phyloP scores from a whole-genome alignment of 2,888 invertebrate species.

The Athetis lepigone region DNA sequence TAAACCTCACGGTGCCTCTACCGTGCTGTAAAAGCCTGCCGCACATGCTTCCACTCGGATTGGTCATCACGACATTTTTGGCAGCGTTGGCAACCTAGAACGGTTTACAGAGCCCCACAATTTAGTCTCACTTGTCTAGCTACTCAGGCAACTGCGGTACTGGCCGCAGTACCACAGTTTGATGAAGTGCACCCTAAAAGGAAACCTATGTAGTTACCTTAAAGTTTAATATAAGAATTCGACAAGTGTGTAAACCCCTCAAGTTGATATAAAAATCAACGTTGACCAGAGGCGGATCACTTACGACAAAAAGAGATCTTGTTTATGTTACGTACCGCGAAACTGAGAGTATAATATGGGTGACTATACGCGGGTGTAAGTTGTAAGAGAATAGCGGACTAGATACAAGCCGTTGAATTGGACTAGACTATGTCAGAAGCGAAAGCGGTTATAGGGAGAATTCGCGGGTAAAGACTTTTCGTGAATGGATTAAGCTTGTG shows the following conservation, averaged over 20 bases:
- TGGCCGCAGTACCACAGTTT: no score
- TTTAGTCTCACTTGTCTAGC: no score
- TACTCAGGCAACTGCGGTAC: no score
- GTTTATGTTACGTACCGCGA: conserved; percentile 87
- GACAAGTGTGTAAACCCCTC: conserved; percentile 65
- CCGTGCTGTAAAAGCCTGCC: no score
- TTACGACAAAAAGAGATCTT: conserved; percentile 90
- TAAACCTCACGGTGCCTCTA: no score
- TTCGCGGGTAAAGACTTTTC: not conserved
- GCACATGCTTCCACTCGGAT: no score
- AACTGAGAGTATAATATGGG: conserved; percentile 85
- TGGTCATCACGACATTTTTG: no score
- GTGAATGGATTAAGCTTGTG: no score
- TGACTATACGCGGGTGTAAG: conserved; percentile 69
- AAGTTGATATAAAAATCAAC: conserved; percentile 86
- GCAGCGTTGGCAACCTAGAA: no score
- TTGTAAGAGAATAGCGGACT: conserved; percentile 59
- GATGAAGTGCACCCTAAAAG: no score
- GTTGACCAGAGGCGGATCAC: conserved; percentile 90
- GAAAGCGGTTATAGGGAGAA: not conserved
- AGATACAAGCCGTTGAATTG: not conserved
- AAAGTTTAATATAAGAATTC: not conserved
- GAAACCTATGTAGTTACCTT: no score
- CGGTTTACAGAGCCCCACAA: no score
- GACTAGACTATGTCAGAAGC: not conserved